A percentile compares a stretch with the other conserved stretches of the same genome.
Conservation (phyloP, 2,113 vertebrate genomes). For the Ophiodon elongatus region DNA sequence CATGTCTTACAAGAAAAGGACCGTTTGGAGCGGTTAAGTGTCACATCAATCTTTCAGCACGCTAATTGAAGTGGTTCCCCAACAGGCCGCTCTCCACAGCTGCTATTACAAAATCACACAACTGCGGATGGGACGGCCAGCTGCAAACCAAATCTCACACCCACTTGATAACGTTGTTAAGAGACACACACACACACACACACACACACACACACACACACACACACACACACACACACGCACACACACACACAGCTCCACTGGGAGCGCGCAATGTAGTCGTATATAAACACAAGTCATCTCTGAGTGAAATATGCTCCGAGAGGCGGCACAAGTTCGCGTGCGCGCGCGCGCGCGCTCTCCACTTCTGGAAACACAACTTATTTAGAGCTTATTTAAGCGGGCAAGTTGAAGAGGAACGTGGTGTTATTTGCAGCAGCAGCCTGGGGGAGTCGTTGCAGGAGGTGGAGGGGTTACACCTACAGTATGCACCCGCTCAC, state of each 20-base stretch:
- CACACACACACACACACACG: conserved; percentile 26
- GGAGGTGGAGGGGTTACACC: conserved; percentile 34
- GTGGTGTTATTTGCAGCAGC: conserved; percentile 49
- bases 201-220: conserved; percentile 32
- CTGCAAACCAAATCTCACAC: conserved; percentile 69
- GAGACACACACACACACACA: conserved; percentile 49
- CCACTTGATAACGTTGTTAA: conserved; percentile 60
- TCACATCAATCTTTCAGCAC: conserved; percentile 75
- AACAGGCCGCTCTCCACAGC: conserved; percentile 65
- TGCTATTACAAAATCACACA: conserved; percentile 64
- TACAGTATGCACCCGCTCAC: conserved; percentile 16
- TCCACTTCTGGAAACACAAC: conserved; percentile 25
- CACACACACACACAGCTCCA: conserved; percentile 60
- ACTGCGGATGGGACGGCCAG: conserved; percentile 55
- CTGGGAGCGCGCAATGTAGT: conserved; percentile 57
- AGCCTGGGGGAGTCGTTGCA: conserved; percentile 39
- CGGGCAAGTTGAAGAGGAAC: conserved; percentile 39
- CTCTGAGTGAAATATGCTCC: conserved; percentile 53
- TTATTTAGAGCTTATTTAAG: conserved; percentile 51
- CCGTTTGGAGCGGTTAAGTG: conserved; percentile 64
- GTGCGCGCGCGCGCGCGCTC: not conserved
- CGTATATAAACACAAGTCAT: conserved; percentile 76
- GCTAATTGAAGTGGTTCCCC: conserved; percentile 72
- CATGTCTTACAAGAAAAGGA: conserved; percentile 70
- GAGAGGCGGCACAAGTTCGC: conserved; percentile 38